A percentile compares a stretch with the other conserved stretches of the same genome.
Evolutionary conservation across 2,888 invertebrate species (phyloP).

Genomic region (Chloromyia formosa): DNA sequence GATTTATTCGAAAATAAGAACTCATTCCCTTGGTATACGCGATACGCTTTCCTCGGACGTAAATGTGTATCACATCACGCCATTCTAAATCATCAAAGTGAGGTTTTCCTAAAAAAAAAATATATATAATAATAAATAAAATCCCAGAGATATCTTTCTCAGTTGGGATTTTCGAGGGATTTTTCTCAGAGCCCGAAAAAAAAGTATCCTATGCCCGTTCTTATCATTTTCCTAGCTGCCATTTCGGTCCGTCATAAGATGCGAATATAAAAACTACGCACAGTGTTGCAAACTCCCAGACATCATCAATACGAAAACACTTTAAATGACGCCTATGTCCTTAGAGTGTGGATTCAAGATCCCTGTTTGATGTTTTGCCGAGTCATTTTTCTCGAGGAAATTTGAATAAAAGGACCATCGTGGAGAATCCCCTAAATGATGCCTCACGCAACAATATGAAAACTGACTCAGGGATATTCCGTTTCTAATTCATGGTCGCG

Average conservation of each 20-base stretch:
- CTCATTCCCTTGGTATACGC: too few species aligned
- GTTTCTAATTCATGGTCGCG: constrained; percentile 33
- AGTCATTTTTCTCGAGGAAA: constrained; percentile 48
- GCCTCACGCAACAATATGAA: constrained; percentile 48
- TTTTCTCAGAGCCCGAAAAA: background rate
- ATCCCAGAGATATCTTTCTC: background rate
- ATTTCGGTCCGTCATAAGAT: background rate
- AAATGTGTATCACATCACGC: background rate
- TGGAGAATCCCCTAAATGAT: constrained; percentile 46
- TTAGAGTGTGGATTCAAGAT: constrained; percentile 34
- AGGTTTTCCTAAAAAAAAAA: constrained; percentile 9
- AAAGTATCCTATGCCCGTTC: constrained; percentile 1
- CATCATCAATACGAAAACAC: constrained; percentile 16
- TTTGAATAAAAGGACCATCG: constrained; percentile 49
- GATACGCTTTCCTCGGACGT: background rate
- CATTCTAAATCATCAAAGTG: constrained; percentile 4
- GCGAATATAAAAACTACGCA: background rate
- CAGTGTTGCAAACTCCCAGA: background rate
- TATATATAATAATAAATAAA: background rate
- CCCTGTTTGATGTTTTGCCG: constrained; percentile 47
- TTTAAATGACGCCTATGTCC: constrained; percentile 8
- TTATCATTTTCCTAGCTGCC: background rate
- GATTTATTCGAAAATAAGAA: too few species aligned
- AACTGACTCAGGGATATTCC: constrained; percentile 40
- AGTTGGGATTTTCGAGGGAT: constrained; percentile 35